Conservation (phyloP, 2,797 vertebrate species). For the Artibeus jamaicensis region DNA sequence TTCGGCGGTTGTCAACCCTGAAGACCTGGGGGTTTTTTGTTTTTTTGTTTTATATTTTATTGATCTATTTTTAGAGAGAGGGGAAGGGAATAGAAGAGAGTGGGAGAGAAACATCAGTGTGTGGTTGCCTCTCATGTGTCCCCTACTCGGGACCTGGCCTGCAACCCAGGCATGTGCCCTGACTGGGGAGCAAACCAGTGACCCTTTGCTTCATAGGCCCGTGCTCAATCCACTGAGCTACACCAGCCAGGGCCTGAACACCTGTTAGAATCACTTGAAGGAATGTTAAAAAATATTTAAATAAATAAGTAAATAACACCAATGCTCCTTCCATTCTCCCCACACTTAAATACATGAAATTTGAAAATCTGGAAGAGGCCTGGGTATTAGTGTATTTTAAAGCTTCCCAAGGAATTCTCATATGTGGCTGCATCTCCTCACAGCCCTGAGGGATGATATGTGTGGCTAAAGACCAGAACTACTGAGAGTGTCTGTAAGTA, state of each 20-base stretch:
- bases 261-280: background rate
- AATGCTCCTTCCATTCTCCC: background rate
- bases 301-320: background rate
- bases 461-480: background rate
- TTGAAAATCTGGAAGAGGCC: background rate
- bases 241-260: too few species aligned
- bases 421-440: background rate
- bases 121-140: too few species aligned
- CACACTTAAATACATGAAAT: background rate
- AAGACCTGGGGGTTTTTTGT: too few species aligned
- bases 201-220: too few species aligned
- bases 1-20: background rate
- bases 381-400: background rate
- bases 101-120: too few species aligned
- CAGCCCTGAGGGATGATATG: background rate
- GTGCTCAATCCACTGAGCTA: too few species aligned
- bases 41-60: too few species aligned
- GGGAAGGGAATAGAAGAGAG: too few species aligned
- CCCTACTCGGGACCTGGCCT: too few species aligned
- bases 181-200: too few species aligned
- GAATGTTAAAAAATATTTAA: background rate
- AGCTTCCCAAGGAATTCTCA: background rate
- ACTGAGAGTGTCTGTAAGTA: background rate
- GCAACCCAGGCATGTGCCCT: too few species aligned
- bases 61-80: too few species aligned